A percentile compares a stretch with the other conserved stretches of the same genome.
Evolutionary conservation across 35 echinoderm and acorn worm genomes (phyloP).

Genomic region (Nesometra sesokonis): DNA sequence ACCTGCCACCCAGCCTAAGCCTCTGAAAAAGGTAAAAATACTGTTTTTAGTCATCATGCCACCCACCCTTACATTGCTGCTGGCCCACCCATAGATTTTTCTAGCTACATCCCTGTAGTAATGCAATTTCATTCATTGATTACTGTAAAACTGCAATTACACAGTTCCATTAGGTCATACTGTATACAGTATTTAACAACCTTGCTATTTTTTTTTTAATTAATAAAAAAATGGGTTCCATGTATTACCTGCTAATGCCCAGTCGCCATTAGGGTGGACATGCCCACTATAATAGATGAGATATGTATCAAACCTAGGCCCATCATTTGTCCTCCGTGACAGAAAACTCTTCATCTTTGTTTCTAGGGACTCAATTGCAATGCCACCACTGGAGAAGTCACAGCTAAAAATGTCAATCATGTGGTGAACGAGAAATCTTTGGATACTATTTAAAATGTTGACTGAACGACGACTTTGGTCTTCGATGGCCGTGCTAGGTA

Average conservation of each 20-base stretch:
- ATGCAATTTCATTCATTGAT: no score
- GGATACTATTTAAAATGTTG: slow-evolving; percentile 66
- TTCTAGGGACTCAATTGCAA: slow-evolving; percentile 37
- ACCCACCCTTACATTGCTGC: no score
- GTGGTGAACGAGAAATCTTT: slow-evolving; percentile 80
- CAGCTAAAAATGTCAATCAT: slow-evolving; percentile 90
- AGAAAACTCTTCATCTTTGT: slow-evolving; percentile 68
- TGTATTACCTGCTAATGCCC: slow-evolving; percentile 74
- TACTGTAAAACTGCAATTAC: no score
- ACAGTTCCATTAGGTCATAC: no score
- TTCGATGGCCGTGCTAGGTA: slow-evolving; percentile 53
- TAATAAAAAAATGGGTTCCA: no score
- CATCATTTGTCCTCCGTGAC: slow-evolving; percentile 32
- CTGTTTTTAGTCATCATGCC: no score
- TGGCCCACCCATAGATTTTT: no score
- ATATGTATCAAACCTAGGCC: slow-evolving; percentile 77
- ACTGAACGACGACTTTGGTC: slow-evolving; percentile 71
- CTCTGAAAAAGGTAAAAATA: no score
- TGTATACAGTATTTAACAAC: no score
- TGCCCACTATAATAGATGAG: slow-evolving; percentile 89
- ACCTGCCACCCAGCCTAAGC: no score
- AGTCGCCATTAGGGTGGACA: slow-evolving; percentile 77
- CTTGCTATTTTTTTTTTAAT: no score
- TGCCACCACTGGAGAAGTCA: slow-evolving; percentile 83
- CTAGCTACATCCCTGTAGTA: no score